Conservation (phyloP, 2,797 vertebrate species). For the Cuculus canorus region DNA sequence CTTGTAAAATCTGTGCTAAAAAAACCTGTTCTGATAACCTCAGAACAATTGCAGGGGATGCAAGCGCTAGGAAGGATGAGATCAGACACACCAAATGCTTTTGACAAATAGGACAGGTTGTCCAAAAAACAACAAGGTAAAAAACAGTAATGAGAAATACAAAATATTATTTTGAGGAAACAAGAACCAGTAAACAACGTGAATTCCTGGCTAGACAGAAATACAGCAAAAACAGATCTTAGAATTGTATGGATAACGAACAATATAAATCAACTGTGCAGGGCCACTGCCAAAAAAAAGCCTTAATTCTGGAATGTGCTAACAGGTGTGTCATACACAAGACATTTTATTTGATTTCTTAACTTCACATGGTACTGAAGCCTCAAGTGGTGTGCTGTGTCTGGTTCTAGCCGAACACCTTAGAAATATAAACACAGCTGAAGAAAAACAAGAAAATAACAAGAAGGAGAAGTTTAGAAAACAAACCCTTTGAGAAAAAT, state of each 20-base stretch:
- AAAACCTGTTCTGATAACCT: neutral
- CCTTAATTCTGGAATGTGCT: neutral
- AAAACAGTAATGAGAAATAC: neutral
- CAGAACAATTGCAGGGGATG: neutral
- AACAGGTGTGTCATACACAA: neutral
- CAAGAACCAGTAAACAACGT: neutral
- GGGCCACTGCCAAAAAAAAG: neutral
- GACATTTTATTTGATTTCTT: neutral
- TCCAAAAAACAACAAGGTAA: neutral
- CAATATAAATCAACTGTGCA: neutral
- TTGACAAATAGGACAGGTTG: neutral
- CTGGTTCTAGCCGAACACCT: neutral
- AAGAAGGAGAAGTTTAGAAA: neutral
- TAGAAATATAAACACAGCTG: neutral
- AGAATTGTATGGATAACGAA: neutral
- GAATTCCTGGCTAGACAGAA: neutral
- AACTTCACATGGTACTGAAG: neutral
- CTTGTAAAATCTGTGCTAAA: neutral
- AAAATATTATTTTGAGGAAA: neutral
- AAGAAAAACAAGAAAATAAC: neutral
- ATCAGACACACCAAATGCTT: neutral
- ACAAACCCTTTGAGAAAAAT: neutral
- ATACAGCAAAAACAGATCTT: neutral
- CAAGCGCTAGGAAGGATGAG: neutral
- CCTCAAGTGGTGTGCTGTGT: neutral